Base-by-base conservation (phyloP, 2,113 vertebrate genomes). In the Trachemys scripta region DNA sequence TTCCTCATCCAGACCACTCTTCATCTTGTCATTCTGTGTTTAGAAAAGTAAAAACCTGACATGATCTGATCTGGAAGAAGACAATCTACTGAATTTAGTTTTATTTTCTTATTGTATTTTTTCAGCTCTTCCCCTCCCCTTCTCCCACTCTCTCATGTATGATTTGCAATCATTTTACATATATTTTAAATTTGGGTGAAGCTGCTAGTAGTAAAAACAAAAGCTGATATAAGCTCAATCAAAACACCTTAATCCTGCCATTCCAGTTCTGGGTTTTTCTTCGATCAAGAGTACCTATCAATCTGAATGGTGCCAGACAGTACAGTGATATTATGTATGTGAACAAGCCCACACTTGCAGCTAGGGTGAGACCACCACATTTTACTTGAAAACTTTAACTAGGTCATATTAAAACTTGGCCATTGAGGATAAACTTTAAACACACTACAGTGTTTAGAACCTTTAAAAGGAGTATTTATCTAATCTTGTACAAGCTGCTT, bases 341-440 rank as follows among this genome's bases (percentile, higher is more conserved):
- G 90, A 96, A 92, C 93, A 96, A 97, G 97, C 90, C 92, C 88
- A 89, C 75, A 93, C 95, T 91, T 90, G 95, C 79, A 82, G 83
- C 91, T 95, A 95, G 85, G 27, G 13, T 62, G 59, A 85, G 95
- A 93, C 72, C 82, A 92, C 92, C 85, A 13, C 94, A 85, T 87
- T 87, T 86, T 88, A 89, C 93, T 91, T 91, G 90, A 95, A 97
- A 91, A 86, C 87, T 91, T 88, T 85, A 59, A 29, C 38, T 50
- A 38, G 31, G 88, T 90, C 51, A 87, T 85, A 82, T 81, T 87
- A 95, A 88, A 80, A 91, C 65, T 51, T 81, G 83, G 75, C 59
- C 90, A 35, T 86, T 87, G 50, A 81, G 75, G 57, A 35, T 72
- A 81, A 94, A 83, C 78, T 95, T 93, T 14, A 80, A 87, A 78